Base-by-base conservation (phyloP, 1,140 invertebrate genomes). In the Chymomyza costata region DNA sequence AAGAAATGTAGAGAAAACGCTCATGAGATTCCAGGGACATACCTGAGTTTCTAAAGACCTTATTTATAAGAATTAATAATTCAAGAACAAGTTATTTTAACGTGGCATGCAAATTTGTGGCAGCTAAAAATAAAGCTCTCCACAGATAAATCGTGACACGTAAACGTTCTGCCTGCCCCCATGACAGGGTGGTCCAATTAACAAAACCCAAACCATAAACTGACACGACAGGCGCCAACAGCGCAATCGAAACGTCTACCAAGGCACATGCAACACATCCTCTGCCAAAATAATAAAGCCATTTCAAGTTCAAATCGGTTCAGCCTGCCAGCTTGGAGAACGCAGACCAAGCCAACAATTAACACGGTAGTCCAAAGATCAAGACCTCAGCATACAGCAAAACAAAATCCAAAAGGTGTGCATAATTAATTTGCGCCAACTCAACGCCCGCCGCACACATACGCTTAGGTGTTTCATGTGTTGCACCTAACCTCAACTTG, bases 321-420 rank as follows among this genome's bases (percentile, higher is more conserved):
- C 68, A 55, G 38, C 18, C 31, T 38, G 25, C 41, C 17, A 51
- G 46, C 25, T 30, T 35, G 11, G 19, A 62, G 10, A 38, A 38
- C 35, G 14, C 35, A 38, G 32, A 34, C 5, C 35, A 17, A 13
- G 10, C 21, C 59, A 65, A 81, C 74, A 80, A 80, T 80, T 80
- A 80, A 80, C 73, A 80, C 73, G 81, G 67, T 59, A 56, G 73
- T 80, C 73, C 55, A 80, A 68, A 80, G 73, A 80, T 80, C 73
- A 81, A 80, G 73, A 80, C 73, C 74, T 61, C 68, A 65, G 59
- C 64, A 53, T 37, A 48, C 51, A 19, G 31, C 54, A 54, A 35
- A 40, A 59, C 41, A 51, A 58, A 53, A 64, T 35, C 48, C 25
- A 18, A 71, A 64, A 80, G 73, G 73, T 80, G 73, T 80, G 73